Conservation (phyloP, 2,888 invertebrate genomes). For the Neocrepidodera transversa region DNA sequence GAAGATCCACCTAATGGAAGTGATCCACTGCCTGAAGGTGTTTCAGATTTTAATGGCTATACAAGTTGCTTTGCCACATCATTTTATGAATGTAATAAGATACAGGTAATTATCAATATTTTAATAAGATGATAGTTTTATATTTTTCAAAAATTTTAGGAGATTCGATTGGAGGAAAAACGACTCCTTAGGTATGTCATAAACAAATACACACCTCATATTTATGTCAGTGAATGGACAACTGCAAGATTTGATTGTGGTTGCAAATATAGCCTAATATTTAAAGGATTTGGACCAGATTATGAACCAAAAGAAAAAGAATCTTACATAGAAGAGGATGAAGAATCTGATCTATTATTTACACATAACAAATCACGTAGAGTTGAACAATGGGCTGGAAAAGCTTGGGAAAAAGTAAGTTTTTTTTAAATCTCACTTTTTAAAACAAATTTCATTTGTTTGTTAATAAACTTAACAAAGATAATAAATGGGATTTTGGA, state of each 20-base stretch:
- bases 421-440: no score
- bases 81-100: slow-evolving; percentile 60
- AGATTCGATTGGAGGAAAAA: slow-evolving; percentile 36
- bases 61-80: slow-evolving; percentile 66
- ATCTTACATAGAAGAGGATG: slow-evolving; percentile 12
- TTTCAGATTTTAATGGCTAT: slow-evolving; percentile 58
- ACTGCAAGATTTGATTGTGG: slow-evolving; percentile 63
- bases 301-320: background rate
- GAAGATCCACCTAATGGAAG: slow-evolving; percentile 62
- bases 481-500: no score
- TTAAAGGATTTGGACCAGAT: slow-evolving; percentile 27
- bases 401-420: slow-evolving; percentile 42
- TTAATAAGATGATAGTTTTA: slow-evolving; percentile 8
- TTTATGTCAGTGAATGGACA: slow-evolving; percentile 63
- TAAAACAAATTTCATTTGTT: no score
- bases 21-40: slow-evolving; percentile 57
- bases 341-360: slow-evolving; percentile 9
- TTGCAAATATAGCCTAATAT: slow-evolving; percentile 55
- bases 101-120: slow-evolving; percentile 52
- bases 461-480: no score
- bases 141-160: slow-evolving; percentile 31
- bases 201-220: slow-evolving; percentile 62
- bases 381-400: slow-evolving; percentile 39
- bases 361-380: slow-evolving; percentile 6
- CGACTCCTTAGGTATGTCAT: slow-evolving; percentile 54